Conservation (phyloP, 2,113 vertebrate genomes). For the Phaetusa simplex region DNA sequence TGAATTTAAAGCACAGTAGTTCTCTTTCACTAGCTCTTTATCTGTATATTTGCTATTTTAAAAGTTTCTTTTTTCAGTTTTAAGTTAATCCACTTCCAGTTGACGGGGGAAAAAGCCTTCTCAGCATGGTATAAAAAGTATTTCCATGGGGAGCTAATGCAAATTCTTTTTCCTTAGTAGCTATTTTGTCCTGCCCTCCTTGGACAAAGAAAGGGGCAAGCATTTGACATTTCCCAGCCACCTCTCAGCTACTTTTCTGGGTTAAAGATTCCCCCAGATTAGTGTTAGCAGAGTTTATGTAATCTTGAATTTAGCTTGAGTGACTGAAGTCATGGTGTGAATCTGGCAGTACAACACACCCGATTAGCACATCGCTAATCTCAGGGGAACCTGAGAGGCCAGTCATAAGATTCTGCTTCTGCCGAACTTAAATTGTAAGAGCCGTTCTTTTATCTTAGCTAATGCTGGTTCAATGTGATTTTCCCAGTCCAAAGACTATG, state of each 20-base stretch:
- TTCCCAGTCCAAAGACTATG: not conserved
- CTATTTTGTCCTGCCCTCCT: not conserved
- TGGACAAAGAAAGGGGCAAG: not conserved
- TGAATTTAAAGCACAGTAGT: not conserved
- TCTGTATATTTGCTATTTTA: not conserved
- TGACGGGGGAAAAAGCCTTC: not conserved
- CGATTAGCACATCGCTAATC: not conserved
- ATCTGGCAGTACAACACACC: not conserved
- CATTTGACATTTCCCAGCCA: not conserved
- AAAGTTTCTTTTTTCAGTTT: not conserved
- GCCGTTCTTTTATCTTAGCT: not conserved
- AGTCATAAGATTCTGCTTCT: not conserved
- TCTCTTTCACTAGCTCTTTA: not conserved
- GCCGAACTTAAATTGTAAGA: not conserved
- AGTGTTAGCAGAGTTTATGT: not conserved
- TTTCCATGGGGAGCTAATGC: not conserved
- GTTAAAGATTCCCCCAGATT: not conserved
- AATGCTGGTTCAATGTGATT: not conserved
- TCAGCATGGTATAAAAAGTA: not conserved
- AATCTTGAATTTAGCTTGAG: not conserved
- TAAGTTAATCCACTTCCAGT: not conserved
- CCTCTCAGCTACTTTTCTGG: not conserved
- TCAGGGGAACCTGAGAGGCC: not conserved
- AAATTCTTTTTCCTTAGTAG: not conserved
- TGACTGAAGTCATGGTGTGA: not conserved